A percentile compares a stretch with the other conserved stretches of the same genome.
phyloP scores from a whole-genome alignment of 2,797 vertebrate species.

The Poeciliopsis paucimaculata region DNA sequence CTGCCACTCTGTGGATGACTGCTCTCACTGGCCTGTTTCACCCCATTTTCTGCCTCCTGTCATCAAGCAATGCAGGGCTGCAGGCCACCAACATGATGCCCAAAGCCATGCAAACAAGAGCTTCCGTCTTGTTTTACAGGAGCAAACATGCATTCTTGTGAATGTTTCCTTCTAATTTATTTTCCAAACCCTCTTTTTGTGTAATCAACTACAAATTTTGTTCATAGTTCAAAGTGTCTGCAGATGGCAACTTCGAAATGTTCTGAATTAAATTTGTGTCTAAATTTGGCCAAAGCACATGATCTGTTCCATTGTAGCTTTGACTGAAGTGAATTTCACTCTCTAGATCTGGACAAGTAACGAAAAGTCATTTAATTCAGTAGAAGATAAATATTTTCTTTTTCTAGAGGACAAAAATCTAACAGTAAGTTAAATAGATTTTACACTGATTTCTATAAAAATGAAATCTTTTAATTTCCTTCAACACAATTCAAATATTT shows the following conservation, averaged over 20 bases:
- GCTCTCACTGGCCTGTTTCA: constrained; percentile 29
- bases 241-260: neutral
- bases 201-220: neutral
- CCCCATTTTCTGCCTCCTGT: constrained; percentile 19
- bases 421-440: neutral
- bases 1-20: constrained; percentile 27
- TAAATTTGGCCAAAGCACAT: neutral
- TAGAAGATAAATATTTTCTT: neutral
- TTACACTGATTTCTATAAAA: neutral
- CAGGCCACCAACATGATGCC: neutral
- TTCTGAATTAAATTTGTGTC: neutral
- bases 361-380: neutral
- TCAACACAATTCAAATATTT: neutral
- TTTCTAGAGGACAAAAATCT: neutral
- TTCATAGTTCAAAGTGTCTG: neutral
- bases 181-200: too few relatives aligned
- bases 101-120: constrained; percentile 19
- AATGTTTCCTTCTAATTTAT: neutral
- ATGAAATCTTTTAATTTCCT: neutral
- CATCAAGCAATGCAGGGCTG: constrained; percentile 32
- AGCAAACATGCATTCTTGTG: neutral
- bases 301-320: neutral
- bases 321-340: neutral
- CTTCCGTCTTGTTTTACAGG: neutral
- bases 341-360: neutral